Percentiles rank a stretch among this genome's conserved stretches.
Evolutionary conservation across 2,797 vertebrate genomes (phyloP).

Genomic region (Centropyge bicolor): DNA sequence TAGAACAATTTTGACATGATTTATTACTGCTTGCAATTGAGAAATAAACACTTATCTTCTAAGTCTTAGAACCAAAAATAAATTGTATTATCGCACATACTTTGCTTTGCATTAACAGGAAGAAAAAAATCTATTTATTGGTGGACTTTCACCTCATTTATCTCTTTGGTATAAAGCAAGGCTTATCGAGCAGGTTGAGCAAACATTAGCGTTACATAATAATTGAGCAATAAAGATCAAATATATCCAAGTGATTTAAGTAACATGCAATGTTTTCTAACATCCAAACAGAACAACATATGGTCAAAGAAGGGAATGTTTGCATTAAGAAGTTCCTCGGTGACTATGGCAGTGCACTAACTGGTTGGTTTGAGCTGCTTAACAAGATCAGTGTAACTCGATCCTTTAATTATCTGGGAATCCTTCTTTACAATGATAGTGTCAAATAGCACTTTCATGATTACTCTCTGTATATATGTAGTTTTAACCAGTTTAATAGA

Average conservation of each 20-base stretch:
- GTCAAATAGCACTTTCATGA: neutral
- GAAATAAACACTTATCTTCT: neutral
- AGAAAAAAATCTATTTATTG: neutral
- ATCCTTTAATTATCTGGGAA: neutral
- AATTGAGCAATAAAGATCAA: neutral
- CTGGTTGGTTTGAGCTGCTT: neutral
- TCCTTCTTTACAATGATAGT: neutral
- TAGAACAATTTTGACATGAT: neutral
- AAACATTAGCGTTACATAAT: constrained; percentile 31
- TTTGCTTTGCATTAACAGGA: neutral
- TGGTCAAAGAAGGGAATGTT: neutral
- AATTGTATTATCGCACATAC: neutral
- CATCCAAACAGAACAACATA: neutral
- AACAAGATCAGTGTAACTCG: neutral
- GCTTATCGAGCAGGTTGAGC: neutral
- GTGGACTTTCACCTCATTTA: neutral
- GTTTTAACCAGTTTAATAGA: neutral
- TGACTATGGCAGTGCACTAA: neutral
- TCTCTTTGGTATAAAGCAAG: neutral
- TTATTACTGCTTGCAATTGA: neutral
- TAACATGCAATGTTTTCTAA: neutral
- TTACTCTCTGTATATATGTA: neutral
- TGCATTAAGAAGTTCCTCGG: neutral
- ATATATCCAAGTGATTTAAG: neutral
- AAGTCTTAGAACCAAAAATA: neutral